Percentiles rank a stretch among this genome's conserved stretches.
Evolutionary conservation across 2,797 vertebrate genomes (phyloP).

Genomic region (Cygnus olor): DNA sequence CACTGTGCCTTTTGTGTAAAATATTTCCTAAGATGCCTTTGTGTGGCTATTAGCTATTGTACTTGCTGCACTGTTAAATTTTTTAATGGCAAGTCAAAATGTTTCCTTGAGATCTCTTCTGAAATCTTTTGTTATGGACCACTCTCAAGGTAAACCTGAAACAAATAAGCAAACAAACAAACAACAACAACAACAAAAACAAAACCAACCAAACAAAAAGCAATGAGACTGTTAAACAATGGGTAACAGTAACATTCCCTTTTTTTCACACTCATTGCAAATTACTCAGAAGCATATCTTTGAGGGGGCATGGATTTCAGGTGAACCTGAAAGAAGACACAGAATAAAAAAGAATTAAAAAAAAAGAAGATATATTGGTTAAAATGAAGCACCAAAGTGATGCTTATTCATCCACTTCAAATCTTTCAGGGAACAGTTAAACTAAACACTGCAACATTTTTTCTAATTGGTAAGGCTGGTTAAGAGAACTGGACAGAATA

Average conservation of each 20-base stretch:
- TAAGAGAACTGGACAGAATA: background rate
- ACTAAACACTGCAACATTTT: background rate
- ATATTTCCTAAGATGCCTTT: constrained; percentile 5
- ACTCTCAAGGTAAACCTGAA: background rate
- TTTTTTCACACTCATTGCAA: background rate
- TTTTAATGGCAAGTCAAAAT: background rate
- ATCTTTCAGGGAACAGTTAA: background rate
- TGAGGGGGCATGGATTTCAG: background rate
- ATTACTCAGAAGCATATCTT: background rate
- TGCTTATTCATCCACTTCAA: background rate
- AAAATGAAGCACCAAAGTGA: background rate
- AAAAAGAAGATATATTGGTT: background rate
- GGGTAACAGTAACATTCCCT: background rate
- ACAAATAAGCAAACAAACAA: too few species aligned
- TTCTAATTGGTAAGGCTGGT: background rate
- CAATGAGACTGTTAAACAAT: background rate
- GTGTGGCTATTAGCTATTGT: background rate
- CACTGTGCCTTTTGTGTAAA: background rate
- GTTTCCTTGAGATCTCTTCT: background rate
- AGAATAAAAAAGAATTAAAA: background rate
- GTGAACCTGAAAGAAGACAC: background rate
- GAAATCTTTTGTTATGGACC: background rate
- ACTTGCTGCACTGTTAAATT: background rate
- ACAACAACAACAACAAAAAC: too few species aligned
- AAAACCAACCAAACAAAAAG: too few species aligned